These are phyloP conservation scores for Micronycteris hirsuta DNA, from an alignment of 2,113 vertebrate species.

Conservation along the genomic window DNA sequence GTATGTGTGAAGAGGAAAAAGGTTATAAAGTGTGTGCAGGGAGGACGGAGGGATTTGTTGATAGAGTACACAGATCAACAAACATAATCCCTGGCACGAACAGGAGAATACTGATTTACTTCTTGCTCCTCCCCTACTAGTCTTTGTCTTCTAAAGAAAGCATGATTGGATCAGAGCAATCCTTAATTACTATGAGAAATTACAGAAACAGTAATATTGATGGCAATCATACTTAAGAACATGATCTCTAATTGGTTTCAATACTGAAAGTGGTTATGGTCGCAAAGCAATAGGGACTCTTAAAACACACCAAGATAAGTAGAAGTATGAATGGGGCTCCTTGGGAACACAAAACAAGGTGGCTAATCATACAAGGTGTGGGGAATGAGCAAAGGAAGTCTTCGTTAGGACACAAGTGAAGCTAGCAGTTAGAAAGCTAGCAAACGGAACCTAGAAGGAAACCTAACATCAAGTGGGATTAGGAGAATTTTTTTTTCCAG, in stretches of 20 bases:
- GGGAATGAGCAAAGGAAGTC: not conserved
- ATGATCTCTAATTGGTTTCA: not conserved
- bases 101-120: not conserved
- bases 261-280: not conserved
- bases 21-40: not conserved
- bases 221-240: not conserved
- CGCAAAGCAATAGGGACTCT: not conserved
- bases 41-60: not conserved
- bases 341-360: not conserved
- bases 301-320: not conserved
- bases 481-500: not conserved
- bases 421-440: not conserved
- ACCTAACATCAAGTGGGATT: not conserved
- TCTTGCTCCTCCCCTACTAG: not conserved
- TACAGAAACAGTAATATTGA: not conserved
- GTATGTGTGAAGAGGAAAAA: not conserved
- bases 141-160: not conserved
- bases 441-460: not conserved
- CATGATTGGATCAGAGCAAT: not conserved
- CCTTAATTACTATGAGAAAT: not conserved
- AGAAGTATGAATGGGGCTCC: not conserved
- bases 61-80: not conserved
- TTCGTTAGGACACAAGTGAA: not conserved
- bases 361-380: not conserved
- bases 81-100: not conserved